phyloP scores from a whole-genome alignment of 2,888 invertebrate species.

The Synergus itoensis region DNA sequence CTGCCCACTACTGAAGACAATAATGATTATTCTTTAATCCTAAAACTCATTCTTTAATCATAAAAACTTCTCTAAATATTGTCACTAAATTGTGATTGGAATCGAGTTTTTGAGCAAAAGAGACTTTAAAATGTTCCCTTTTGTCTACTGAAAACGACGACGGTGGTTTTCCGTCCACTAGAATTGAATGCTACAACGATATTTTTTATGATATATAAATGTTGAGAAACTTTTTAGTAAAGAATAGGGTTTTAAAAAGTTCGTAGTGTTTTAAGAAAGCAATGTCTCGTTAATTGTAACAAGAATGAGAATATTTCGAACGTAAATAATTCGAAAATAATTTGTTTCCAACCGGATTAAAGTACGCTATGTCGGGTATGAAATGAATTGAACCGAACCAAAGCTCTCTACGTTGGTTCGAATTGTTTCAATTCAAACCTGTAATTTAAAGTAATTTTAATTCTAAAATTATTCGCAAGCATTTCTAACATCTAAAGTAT shows the following conservation, averaged over 20 bases:
- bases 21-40: conserved; percentile 48
- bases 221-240: not conserved
- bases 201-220: not conserved
- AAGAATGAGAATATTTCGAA: no score
- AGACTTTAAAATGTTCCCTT: conserved; percentile 42
- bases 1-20: conserved; percentile 53
- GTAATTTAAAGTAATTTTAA: no score
- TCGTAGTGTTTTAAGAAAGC: not conserved
- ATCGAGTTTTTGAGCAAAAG: not conserved
- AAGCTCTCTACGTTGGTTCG: no score
- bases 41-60: not conserved
- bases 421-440: no score
- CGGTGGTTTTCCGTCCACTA: conserved; percentile 63
- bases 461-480: no score
- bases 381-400: no score
- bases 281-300: not conserved
- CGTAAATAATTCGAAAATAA: no score
- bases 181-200: conserved; percentile 41
- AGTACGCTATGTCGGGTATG: no score
- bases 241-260: not conserved
- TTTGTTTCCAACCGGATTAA: no score
- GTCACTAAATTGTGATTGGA: not conserved
- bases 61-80: not conserved
- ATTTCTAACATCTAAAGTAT: no score
- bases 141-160: conserved; percentile 59